phyloP scores from a whole-genome alignment of 2,113 vertebrate species.

The Microcebus tavaratra region DNA sequence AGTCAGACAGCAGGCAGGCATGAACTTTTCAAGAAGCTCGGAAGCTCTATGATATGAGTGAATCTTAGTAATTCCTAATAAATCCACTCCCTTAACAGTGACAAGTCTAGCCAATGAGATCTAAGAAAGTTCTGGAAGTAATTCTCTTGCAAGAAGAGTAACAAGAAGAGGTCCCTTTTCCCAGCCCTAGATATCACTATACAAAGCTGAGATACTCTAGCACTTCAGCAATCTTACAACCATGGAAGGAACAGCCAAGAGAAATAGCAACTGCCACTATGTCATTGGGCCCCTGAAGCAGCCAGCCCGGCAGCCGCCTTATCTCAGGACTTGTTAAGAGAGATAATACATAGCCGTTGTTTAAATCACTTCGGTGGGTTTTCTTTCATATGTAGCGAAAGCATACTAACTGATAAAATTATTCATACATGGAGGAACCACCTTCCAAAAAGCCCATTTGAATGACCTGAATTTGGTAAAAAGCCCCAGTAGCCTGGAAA shows the following conservation, averaged over 20 bases:
- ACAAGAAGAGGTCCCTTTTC: not conserved
- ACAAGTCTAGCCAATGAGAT: not conserved
- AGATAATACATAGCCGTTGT: no score
- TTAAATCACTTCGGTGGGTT: not conserved
- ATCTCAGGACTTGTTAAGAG: not conserved
- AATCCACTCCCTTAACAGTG: not conserved
- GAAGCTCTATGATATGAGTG: not conserved
- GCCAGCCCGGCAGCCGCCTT: not conserved
- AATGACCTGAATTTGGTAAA: constrained; percentile 37
- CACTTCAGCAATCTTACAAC: not conserved
- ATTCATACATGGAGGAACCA: not conserved
- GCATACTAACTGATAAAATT: not conserved
- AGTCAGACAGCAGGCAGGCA: not conserved
- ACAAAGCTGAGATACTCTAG: not conserved
- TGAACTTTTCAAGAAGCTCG: not conserved
- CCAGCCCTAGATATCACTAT: not conserved
- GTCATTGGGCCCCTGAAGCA: not conserved
- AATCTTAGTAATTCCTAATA: not conserved
- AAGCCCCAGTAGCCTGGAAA: not conserved
- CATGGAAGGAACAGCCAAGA: not conserved
- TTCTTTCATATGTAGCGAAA: not conserved
- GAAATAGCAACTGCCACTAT: not conserved
- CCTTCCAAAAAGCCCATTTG: constrained; percentile 1
- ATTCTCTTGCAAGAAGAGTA: not conserved
- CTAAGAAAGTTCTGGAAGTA: not conserved